Evolutionary conservation across 2,888 invertebrate genomes (phyloP).

Genomic region (Vesta saturnalis): DNA sequence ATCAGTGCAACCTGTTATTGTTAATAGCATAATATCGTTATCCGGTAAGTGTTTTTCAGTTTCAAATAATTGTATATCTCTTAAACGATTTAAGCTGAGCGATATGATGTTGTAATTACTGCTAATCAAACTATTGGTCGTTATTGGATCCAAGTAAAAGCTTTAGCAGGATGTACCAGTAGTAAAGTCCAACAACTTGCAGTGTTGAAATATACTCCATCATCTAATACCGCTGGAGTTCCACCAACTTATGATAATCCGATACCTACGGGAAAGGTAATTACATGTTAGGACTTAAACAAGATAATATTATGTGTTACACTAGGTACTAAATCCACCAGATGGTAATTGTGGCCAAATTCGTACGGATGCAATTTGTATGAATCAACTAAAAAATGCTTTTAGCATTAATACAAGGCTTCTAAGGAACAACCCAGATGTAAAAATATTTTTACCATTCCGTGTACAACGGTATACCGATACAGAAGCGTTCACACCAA

Average conservation of each 20-base stretch:
- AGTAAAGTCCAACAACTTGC: conserved; percentile 85
- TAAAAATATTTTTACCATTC: conserved; percentile 91
- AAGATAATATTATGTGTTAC: too few species aligned
- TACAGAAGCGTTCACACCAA: conserved; percentile 86
- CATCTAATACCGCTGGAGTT: too few species aligned
- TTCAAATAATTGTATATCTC: neutral
- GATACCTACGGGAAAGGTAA: too few species aligned
- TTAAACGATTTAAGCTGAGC: conserved; percentile 74
- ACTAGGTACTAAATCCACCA: conserved; percentile 49
- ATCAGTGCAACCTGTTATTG: conserved; percentile 87
- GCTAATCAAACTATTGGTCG: conserved; percentile 84
- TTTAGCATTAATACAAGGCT: conserved; percentile 80
- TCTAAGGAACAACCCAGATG: conserved; percentile 82
- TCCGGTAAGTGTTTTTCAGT: conserved; percentile 75
- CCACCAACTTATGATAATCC: too few species aligned
- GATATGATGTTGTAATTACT: conserved; percentile 90
- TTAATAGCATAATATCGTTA: conserved; percentile 89
- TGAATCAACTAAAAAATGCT: conserved; percentile 86
- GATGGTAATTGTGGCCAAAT: conserved; percentile 64
- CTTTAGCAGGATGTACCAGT: conserved; percentile 91
- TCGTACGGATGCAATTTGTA: conserved; percentile 81
- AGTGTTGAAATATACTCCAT: conserved; percentile 83
- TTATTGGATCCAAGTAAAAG: conserved; percentile 92
- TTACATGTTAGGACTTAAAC: neutral
- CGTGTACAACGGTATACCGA: conserved; percentile 87